Evolutionary conservation across 2,113 vertebrate genomes (phyloP), one percentile per base, ranked within the genome.

Genomic region (Saccopteryx leptura): DNA sequence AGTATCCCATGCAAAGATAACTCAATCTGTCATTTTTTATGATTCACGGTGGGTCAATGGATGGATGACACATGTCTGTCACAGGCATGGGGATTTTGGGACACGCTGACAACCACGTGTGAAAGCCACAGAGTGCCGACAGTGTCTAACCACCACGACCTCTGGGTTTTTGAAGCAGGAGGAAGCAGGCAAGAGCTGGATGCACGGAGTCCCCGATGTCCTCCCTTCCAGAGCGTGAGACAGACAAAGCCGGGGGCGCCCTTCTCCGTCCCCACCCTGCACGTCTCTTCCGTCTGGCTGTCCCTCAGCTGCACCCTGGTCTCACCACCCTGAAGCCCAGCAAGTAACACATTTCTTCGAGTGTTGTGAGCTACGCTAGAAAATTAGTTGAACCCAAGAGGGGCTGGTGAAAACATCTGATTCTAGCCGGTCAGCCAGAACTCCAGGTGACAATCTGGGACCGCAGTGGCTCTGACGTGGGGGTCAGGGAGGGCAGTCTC

Each of bases 261-360:
- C 81, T 9, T 2, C 12, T n/a, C 56, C 1, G 4, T 7, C 56
- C 54, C 78, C 21, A n/a, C 7, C 54, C 76, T n/a, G 19, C 3
- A 11, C 76, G 0, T 13, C 52, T 18, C 78, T 15, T 7, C 56
- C 21, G 10, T 9, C 54, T 8, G 54, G 12, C 56, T 26, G n/a
- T 7, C 14, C 78, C n/a, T 15, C 54, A 15, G 21, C 4, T 4
- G 12, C 39, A 1, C 1, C 12, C 56, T 15, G 9, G n/a, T 33
- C 0, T 1, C 3, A 23, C 2, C 23, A 23, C 13, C 54, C 54
- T 4, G 56, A 12, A 33, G 10, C 5, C 11, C 78, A 26, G 54
- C 4, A 2, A 4, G n/a, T 17, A 23, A 23, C 3, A 1, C 0
- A 10, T 24, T 58, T 60, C 54, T 39, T n/a, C 9, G n/a, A 9